These are phyloP conservation scores for Lasioglossum figueresi DNA, from an alignment of 2,888 invertebrate species.

Conservation along the genomic window DNA sequence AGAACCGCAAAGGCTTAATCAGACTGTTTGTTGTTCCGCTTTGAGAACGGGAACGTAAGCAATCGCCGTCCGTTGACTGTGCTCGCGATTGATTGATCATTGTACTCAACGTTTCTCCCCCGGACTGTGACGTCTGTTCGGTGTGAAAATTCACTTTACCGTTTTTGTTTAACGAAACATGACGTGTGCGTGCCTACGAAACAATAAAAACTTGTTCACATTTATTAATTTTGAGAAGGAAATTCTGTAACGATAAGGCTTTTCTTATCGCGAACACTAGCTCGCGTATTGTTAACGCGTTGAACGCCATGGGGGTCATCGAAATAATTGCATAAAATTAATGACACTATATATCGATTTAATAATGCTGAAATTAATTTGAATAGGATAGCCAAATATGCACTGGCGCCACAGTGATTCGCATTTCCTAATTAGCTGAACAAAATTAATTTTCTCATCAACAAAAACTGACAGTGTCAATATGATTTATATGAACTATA, in stretches of 20 bases:
- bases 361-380: neutral
- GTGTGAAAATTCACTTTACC: constrained; percentile 42
- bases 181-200: neutral
- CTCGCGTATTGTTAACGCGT: no score
- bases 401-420: no score
- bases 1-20: constrained; percentile 33
- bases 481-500: no score
- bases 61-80: constrained; percentile 13
- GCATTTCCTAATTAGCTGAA: no score
- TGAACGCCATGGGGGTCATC: neutral
- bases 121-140: constrained; percentile 8
- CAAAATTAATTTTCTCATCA: no score
- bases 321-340: neutral
- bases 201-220: neutral
- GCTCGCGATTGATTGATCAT: constrained; percentile 35
- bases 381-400: neutral
- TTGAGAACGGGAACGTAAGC: constrained; percentile 16
- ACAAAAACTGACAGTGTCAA: no score
- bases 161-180: neutral
- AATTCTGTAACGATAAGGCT: neutral
- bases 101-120: neutral
- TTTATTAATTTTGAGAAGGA: neutral
- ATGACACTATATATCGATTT: neutral
- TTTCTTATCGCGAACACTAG: neutral
- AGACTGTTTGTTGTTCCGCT: constrained; percentile 17